phyloP scores from a whole-genome alignment of 2,888 invertebrate species.

The Nebria salina region DNA sequence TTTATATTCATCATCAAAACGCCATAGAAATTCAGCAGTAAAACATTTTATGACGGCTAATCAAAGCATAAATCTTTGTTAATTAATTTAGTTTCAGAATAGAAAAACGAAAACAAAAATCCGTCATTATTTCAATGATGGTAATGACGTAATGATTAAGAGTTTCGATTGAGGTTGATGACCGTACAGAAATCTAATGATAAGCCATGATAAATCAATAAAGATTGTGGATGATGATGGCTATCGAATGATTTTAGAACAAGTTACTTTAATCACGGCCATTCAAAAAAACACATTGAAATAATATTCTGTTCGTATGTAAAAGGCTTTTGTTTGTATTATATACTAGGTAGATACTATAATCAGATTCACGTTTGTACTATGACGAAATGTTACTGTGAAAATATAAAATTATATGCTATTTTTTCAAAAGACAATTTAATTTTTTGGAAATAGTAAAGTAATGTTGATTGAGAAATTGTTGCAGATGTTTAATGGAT shows the following conservation, averaged over 20 bases:
- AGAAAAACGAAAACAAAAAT: conserved; percentile 20
- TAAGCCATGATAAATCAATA: conserved; percentile 35
- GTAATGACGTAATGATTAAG: conserved; percentile 33
- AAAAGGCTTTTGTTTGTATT: not conserved
- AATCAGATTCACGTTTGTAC: not conserved
- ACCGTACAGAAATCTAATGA: conserved; percentile 28
- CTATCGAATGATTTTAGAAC: conserved; percentile 6
- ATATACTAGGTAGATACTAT: not conserved
- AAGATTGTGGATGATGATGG: conserved; percentile 19
- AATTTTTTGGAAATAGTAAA: too few relatives aligned
- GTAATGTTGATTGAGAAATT: too few relatives aligned
- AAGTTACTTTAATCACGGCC: not conserved
- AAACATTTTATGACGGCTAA: conserved; percentile 42
- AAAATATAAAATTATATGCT: too few relatives aligned
- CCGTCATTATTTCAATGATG: conserved; percentile 31
- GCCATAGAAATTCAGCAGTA: conserved; percentile 34
- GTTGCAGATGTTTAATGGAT: too few relatives aligned
- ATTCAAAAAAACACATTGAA: not conserved
- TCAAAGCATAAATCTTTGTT: conserved; percentile 43
- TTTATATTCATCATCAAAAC: conserved; percentile 21
- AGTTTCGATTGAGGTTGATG: conserved; percentile 25
- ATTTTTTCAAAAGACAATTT: too few relatives aligned
- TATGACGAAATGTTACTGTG: too few relatives aligned
- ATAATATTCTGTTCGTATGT: not conserved
- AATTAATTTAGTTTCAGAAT: conserved; percentile 40